A percentile compares a stretch with the other conserved stretches of the same genome.
Evolutionary conservation across 1,140 invertebrate species (phyloP).

Genomic region (Oryzaephilus surinamensis): DNA sequence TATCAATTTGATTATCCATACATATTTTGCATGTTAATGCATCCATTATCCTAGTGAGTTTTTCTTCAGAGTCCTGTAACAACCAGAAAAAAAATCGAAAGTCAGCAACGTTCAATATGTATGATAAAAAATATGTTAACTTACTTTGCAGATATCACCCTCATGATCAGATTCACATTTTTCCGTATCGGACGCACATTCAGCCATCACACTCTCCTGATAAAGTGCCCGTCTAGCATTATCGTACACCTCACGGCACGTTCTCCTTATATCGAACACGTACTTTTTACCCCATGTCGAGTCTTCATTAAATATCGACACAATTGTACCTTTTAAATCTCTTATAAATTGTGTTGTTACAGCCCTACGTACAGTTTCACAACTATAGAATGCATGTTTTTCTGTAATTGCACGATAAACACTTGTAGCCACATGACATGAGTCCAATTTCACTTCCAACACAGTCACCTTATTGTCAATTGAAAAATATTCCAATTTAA

Average conservation of each 20-base stretch:
- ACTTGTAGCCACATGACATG: slow-evolving; percentile 62
- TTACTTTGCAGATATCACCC: not conserved
- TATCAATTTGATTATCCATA: slow-evolving; percentile 69
- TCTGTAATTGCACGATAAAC: slow-evolving; percentile 82
- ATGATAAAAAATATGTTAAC: not conserved
- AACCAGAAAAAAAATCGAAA: slow-evolving; percentile 15
- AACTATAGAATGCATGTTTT: slow-evolving; percentile 84
- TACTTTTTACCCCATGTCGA: slow-evolving; percentile 77
- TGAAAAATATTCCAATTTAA: slow-evolving; percentile 63
- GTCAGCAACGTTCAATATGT: not conserved
- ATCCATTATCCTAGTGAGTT: slow-evolving; percentile 45
- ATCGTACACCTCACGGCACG: slow-evolving; percentile 79
- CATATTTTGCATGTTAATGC: slow-evolving; percentile 72
- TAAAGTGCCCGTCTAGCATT: slow-evolving; percentile 66
- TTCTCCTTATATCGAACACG: slow-evolving; percentile 79
- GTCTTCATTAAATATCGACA: slow-evolving; percentile 83
- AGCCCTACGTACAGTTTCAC: slow-evolving; percentile 76
- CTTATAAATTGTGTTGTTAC: slow-evolving; percentile 80
- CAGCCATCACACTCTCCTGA: slow-evolving; percentile 20
- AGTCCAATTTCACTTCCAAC: slow-evolving; percentile 70
- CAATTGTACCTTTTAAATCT: slow-evolving; percentile 84
- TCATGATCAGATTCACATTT: not conserved
- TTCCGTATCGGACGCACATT: not conserved
- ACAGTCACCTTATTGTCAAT: slow-evolving; percentile 56
- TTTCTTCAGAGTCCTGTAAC: slow-evolving; percentile 46